Conservation (phyloP, 1,140 invertebrate genomes). For the Coenobita brevimanus region DNA sequence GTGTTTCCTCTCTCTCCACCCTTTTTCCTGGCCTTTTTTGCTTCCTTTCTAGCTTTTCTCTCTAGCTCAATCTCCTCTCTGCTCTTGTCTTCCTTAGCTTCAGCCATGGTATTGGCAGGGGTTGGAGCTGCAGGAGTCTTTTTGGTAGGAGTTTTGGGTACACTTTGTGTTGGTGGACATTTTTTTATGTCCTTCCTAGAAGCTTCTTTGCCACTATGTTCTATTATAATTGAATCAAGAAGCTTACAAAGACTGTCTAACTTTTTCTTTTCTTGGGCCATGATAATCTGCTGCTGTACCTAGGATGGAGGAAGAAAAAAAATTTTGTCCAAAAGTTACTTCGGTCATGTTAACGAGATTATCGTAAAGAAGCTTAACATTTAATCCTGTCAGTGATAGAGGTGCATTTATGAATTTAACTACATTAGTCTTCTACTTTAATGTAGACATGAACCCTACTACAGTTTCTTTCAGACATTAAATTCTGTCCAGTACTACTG, state of each 20-base stretch:
- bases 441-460: too few species aligned
- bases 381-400: too few species aligned
- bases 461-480: too few species aligned
- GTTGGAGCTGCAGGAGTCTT: background rate
- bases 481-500: too few species aligned
- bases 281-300: too few species aligned
- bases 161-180: background rate
- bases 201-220: constrained; percentile 18
- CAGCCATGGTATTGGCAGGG: too few species aligned
- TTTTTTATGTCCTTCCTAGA: background rate
- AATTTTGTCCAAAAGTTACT: too few species aligned
- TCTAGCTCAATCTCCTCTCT: constrained; percentile 29
- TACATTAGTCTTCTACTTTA: too few species aligned
- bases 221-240: constrained; percentile 18
- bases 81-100: background rate
- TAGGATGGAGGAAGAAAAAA: too few species aligned
- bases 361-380: too few species aligned
- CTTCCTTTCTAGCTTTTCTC: constrained; percentile 39
- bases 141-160: background rate
- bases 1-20: background rate
- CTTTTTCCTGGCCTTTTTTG: constrained; percentile 41
- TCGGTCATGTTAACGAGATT: too few species aligned
- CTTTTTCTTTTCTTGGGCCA: constrained; percentile 27
- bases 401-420: too few species aligned
- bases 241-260: constrained; percentile 30